Evolutionary conservation across 2,888 invertebrate genomes (phyloP).

Genomic region (Yponomeuta evonymella): DNA sequence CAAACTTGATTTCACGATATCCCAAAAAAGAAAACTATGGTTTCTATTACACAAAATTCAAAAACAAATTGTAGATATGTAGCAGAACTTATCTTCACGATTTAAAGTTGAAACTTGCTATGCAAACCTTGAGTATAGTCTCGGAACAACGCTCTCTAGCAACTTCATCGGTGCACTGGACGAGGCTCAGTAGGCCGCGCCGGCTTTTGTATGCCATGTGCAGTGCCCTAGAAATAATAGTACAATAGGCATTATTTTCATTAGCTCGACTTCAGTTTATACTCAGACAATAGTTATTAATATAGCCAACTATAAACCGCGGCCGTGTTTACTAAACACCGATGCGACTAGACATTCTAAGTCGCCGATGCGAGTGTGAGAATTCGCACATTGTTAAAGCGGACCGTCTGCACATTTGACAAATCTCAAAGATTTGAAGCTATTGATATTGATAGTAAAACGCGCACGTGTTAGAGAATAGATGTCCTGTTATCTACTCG

Average conservation of each 20-base stretch:
- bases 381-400: slow-evolving; percentile 24
- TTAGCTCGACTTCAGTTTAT: slow-evolving; percentile 47
- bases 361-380: slow-evolving; percentile 34
- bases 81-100: neutral
- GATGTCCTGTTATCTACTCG: too few relatives aligned
- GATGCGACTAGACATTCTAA: slow-evolving; percentile 48
- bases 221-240: slow-evolving; percentile 54
- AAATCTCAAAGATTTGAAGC: neutral
- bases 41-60: too few relatives aligned
- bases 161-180: slow-evolving; percentile 58
- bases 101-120: neutral
- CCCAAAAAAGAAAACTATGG: too few relatives aligned
- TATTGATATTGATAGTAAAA: too few relatives aligned
- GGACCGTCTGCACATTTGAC: neutral
- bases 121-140: slow-evolving; percentile 59
- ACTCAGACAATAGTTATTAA: slow-evolving; percentile 68
- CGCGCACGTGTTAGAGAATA: neutral
- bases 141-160: slow-evolving; percentile 54
- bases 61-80: too few relatives aligned
- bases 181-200: slow-evolving; percentile 56
- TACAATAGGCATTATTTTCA: slow-evolving; percentile 52
- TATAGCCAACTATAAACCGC: slow-evolving; percentile 61
- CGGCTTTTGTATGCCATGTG: slow-evolving; percentile 73
- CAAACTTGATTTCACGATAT: too few relatives aligned
- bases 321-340: slow-evolving; percentile 63